Evolutionary conservation across 2,797 vertebrate species (phyloP), one percentile per base, ranked within the genome.

Genomic region (Tauraco hartlaubi): DNA sequence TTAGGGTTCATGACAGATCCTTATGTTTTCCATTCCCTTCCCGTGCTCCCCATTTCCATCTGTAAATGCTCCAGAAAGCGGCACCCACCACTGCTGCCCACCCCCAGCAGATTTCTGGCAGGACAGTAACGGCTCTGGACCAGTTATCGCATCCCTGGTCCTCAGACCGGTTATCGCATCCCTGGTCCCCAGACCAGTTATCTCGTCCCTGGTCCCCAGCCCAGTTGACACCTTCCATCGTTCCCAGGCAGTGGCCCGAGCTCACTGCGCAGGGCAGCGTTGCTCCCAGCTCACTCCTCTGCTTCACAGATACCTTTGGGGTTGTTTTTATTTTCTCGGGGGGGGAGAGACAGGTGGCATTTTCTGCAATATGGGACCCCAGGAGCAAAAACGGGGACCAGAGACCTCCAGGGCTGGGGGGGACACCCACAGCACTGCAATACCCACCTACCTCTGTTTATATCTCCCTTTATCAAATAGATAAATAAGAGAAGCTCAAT

Each of bases 381-480:
- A 5, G 15, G 41, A 51, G 16, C 17, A 67, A 43, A 64, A 51
- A 2, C 1, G 2, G 25, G 41, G 33, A 44, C n/a, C 52, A 58
- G 80, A 61, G 68, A 54, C 16, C 39, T 73, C 74, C 8, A 11
- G 5, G 55, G 37, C n/a, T 89, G n/a, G 5, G n/a, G n/a, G 5
- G 28, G 11, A 1, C 64, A 29, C 28, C 31, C 1, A 1, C 25
- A 62, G 29, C 48, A 7, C 82, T 67, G 71, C 23, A 9, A 5
- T 3, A 41, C 15, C 56, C 66, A 49, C n/a, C 2, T 0, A 9
- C 9, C 33, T 29, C 15, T 19, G 2, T 25, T 74, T 17, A 16
- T 18, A 58, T 17, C 29, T 39, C 17, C 37, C 41, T 61, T 28
- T 12, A 25, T 23, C 73, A 86, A 51, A 22, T 4, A 29, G 43